Conservation (phyloP, 2,113 vertebrate genomes). For the Planiliza haematocheilus region DNA sequence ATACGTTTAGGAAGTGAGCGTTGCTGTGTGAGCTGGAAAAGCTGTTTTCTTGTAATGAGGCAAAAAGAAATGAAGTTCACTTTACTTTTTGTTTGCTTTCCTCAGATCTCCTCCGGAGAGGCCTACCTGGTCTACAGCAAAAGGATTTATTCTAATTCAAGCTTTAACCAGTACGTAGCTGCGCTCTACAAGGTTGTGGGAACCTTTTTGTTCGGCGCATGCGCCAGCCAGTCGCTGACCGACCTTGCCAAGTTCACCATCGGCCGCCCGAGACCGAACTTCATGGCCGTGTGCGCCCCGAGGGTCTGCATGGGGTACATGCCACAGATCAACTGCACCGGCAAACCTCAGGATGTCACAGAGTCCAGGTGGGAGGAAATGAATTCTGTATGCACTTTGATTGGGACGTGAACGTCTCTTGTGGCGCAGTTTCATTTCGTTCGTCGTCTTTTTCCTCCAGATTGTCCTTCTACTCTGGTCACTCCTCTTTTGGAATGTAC, state of each 20-base stretch:
- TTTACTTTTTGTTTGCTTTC: background rate
- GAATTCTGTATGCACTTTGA: background rate
- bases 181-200: conserved; percentile 93
- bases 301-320: conserved; percentile 88
- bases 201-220: conserved; percentile 88
- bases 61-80: background rate
- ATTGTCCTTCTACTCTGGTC: conserved; percentile 96
- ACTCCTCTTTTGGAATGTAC: conserved; percentile 98
- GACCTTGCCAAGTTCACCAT: conserved; percentile 96
- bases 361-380: conserved; percentile 89
- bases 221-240: conserved; percentile 90
- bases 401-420: background rate
- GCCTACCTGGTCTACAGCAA: conserved; percentile 92
- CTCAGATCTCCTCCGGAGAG: conserved; percentile 89
- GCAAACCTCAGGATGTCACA: conserved; percentile 80
- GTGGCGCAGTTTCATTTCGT: background rate
- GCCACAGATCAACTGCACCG: conserved; percentile 86
- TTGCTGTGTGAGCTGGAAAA: background rate
- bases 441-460: conserved; percentile 74
- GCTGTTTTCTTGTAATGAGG: conserved; percentile 4
- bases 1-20: background rate
- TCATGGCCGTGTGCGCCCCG: conserved; percentile 90
- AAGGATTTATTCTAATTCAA: conserved; percentile 89
- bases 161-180: conserved; percentile 92
- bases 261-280: conserved; percentile 92